Base-by-base conservation (phyloP, 2,888 invertebrate species). In the Nipponacmea schrenckii region DNA sequence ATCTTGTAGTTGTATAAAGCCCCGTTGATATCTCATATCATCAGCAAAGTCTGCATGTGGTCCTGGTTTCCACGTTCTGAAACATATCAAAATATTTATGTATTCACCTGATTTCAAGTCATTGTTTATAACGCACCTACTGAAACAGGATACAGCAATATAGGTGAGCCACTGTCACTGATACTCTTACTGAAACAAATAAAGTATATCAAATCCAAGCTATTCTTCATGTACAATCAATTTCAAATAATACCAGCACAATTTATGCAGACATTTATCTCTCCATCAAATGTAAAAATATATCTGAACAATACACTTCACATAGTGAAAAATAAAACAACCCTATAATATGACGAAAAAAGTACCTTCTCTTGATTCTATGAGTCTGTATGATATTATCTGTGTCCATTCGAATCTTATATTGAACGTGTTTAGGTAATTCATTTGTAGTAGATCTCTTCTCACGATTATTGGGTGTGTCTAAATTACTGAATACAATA, bases 1-100 rank as follows among this genome's bases (percentile, higher is more conserved):
- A 70, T 90, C 89, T 77, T 90, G 90, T 5, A 90, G 76, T 75
- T 89, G 89, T 15, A 89, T 75, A 75, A 90, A 90, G 10, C 90
- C 90, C 50, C 89, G 81, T 73, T 89, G 79, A 77, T 90, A 90
- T 56, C 89, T 81, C 79, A 90, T 70, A 67, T 89, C 86, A 26
- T 79, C 79, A 12, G 86, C 81, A 71, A 89, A 86, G 75, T 85
- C 78, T 69, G 87, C 89, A 48, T 87, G 83, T 5, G 89, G 85
- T 24, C 84, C 83, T 0, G 89, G 88, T 65, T 82, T 79, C 88
- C 89, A 90, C 64, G 86, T 78, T 67, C 88, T 86, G 74, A 1
- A 46, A 65, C 64, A 24, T 26, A 67, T 64, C 56, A 66, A 46
- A 31, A 64, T 27, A 65, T 14, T 7, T 7, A 31, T 31, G 31